phyloP scores from a whole-genome alignment of 2,113 vertebrate species.

The Atrichornis clamosus region DNA sequence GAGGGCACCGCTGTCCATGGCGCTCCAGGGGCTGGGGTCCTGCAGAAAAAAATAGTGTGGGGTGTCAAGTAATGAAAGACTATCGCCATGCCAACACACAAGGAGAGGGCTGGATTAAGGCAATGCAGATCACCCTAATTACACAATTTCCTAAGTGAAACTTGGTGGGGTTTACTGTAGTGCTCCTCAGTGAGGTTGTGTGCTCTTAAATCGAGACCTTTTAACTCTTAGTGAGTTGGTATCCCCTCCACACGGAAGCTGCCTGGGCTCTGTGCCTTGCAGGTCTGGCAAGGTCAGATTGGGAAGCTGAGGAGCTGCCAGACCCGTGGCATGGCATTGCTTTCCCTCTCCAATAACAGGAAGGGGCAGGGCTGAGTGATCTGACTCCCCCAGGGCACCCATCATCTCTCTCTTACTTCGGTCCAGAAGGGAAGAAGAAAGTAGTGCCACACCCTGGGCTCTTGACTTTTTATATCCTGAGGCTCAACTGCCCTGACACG shows the following conservation, averaged over 20 bases:
- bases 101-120: not conserved
- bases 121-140: not conserved
- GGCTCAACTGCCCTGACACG: not conserved
- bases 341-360: not conserved
- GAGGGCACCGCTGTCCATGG: not conserved
- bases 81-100: rapidly evolving
- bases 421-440: not conserved
- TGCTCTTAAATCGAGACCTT: not conserved
- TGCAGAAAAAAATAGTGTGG: not conserved
- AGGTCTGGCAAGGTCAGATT: not conserved
- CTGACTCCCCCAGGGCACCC: not conserved
- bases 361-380: not conserved
- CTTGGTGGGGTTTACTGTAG: not conserved
- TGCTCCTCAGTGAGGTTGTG: not conserved
- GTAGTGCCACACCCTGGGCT: not conserved
- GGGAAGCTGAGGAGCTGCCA: not conserved
- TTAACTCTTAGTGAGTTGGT: not conserved
- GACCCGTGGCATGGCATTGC: not conserved
- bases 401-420: not conserved
- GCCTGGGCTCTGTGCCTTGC: not conserved
- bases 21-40: not conserved
- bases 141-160: not conserved
- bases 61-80: not conserved
- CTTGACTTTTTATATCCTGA: not conserved
- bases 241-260: not conserved